These are phyloP conservation scores for Eristalis intricaria DNA, from an alignment of 2,888 invertebrate species.

Conservation along the genomic window DNA sequence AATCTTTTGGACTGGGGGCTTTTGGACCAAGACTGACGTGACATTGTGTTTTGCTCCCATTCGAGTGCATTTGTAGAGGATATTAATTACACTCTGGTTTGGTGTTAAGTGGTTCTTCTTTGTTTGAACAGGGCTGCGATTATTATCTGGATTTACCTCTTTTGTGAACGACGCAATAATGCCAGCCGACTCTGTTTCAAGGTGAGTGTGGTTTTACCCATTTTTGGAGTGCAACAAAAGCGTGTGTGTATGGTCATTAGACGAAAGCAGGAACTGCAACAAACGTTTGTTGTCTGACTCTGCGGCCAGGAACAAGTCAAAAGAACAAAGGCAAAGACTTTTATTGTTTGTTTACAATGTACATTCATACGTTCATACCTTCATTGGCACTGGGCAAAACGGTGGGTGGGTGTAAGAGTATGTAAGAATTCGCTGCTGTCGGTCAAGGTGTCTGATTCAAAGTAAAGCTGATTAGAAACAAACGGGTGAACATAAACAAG, in stretches of 20 bases:
- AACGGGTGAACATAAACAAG: background rate
- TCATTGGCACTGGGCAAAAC: background rate
- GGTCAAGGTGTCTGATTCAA: slow-evolving; percentile 21
- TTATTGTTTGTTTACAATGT: slow-evolving; percentile 33
- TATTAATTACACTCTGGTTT: background rate
- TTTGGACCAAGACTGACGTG: slow-evolving; percentile 7
- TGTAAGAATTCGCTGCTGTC: background rate
- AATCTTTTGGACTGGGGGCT: background rate
- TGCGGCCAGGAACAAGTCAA: slow-evolving; percentile 11
- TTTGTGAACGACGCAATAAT: slow-evolving; percentile 59
- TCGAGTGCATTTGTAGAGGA: background rate
- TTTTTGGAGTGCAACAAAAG: slow-evolving; percentile 42
- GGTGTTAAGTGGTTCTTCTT: slow-evolving; percentile 48
- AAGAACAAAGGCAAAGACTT: slow-evolving; percentile 65
- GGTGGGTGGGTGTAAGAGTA: background rate
- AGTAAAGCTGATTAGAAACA: slow-evolving; percentile 15
- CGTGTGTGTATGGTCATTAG: slow-evolving; percentile 28
- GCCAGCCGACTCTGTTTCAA: slow-evolving; percentile 70
- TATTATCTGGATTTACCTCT: slow-evolving; percentile 31
- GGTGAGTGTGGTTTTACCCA: slow-evolving; percentile 60
- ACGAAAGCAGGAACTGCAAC: slow-evolving; percentile 53
- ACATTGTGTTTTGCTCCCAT: background rate
- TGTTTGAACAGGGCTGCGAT: slow-evolving; percentile 35
- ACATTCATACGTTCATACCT: background rate
- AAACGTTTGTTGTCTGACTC: slow-evolving; percentile 7